These are phyloP conservation scores for Andrena trimmerana DNA, from an alignment of 2,888 invertebrate genomes.

Conservation along the genomic window DNA sequence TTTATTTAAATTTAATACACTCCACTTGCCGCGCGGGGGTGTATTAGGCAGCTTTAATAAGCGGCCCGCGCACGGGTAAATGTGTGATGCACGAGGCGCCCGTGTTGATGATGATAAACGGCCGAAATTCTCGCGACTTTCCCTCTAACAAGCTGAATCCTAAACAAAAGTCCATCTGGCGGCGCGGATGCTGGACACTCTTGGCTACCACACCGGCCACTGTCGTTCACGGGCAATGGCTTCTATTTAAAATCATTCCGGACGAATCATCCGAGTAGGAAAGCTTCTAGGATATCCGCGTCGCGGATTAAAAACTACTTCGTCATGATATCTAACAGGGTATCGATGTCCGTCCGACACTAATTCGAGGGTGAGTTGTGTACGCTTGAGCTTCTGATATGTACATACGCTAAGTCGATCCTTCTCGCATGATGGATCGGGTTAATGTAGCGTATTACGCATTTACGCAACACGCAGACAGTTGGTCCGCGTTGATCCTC, in stretches of 20 bases:
- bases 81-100: constrained; percentile 38
- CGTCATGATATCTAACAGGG: constrained; percentile 42
- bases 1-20: constrained; percentile 85
- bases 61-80: constrained; percentile 60
- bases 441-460: constrained; percentile 80
- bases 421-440: constrained; percentile 77
- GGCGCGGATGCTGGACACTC: neutral
- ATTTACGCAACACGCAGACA: constrained; percentile 75
- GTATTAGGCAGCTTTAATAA: constrained; percentile 78
- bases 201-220: neutral
- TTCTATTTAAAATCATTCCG: neutral
- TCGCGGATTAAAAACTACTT: constrained; percentile 43
- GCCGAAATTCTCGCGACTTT: constrained; percentile 44
- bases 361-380: constrained; percentile 63
- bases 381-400: constrained; percentile 53
- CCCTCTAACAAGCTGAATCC: constrained; percentile 20
- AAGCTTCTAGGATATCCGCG: neutral
- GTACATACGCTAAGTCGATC: constrained; percentile 72
- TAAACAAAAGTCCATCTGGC: constrained; percentile 41
- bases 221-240: neutral
- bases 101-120: constrained; percentile 72
- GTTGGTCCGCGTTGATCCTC: constrained; percentile 78
- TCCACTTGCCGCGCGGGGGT: constrained; percentile 77
- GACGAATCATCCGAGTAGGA: neutral
- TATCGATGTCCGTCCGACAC: constrained; percentile 59